Base-by-base conservation (phyloP, 2,888 invertebrate genomes). In the Quadroppia sp. region DNA sequence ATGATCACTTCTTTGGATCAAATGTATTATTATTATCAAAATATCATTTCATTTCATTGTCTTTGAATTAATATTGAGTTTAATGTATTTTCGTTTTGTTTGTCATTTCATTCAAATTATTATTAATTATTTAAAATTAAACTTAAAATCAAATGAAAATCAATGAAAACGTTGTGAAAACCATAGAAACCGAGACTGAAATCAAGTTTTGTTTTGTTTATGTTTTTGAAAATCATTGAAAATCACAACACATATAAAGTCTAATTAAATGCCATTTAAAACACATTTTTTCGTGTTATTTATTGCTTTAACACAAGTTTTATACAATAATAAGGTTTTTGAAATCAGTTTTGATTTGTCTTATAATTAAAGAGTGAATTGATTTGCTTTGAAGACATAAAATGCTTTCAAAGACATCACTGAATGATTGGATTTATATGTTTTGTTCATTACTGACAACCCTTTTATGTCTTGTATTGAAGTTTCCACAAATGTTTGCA, bases 401-500 rank as follows among this genome's bases (percentile, higher is more conserved):
- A 53, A 25, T 53, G 53, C 2, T 2, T 25, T 4, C 4, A 25
- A 25, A 53, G 3, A 25, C 1, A 1, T n/a, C 53, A 53, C 1
- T 15, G 15, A 56, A 69, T 71, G 50, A 71, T 11, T 23, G 2
- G 48, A 48, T 71, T 50, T 71, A 71, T 53, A 4, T 23, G n/a
- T 23, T 71, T 36, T 71, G 50, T 32, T 71, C 71, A 25, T 15
- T 50, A 30, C 2, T 48, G 17, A 71, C 71, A 36, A 50, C 71
- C 9, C 7, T 56, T 28, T 23, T 71, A 25, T 71, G 71, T 71
- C 17, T 71, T 1, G 48, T 71, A 7, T 28, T 71, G 11, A 71
- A 71, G 53, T 36, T 71, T 20, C 71, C 71, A 7, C 71, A 71
- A 71, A 30, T 71, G 23, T 23, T 71, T 0, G 28, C 48, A 9